Evolutionary conservation across 2,797 vertebrate species (phyloP), one percentile per base, ranked within the genome.

Genomic region (Syndactyla subalaris): DNA sequence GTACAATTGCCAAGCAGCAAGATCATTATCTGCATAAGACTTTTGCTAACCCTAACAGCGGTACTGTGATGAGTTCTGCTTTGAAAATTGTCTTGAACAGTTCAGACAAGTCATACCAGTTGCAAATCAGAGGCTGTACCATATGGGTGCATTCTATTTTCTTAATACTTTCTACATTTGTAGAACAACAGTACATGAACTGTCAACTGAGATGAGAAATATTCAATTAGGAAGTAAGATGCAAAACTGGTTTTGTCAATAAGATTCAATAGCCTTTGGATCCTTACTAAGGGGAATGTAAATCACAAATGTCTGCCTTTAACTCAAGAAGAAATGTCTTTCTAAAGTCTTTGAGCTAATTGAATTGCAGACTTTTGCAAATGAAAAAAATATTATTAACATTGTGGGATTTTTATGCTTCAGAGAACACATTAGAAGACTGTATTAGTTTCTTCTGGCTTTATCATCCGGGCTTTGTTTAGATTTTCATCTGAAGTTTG

Each of bases 291-390:
- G 19, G 7, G 14, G 11, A 38, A 15, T 21, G 17, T 77, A 89
- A 85, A 87, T 94, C 36, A 70, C 29, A 72, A 80, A 51, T 48
- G 3, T 58, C 73, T 86, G 54, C 36, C 65, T 90, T 83, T 58
- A 88, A 51, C 54, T 93, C 36, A 45, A 54, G 57, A 89, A 83
- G 21, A 74, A n/a, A 48, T 91, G 26, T 63, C 58, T 88, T 95
- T 91, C 38, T 78, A 41, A 92, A 93, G 58, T 51, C 26, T 89
- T 94, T 80, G 16, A 77, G 65, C 26, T 93, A 89, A 91, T 62
- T 83, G 76, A 88, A 91, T 74, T 78, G 43, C 36, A 54, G 49
- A 16, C 26, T 90, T 62, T 72, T 46, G 27, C 23, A 81, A 83
- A 54, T 27, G n/a, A 63, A 80, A 88, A 73, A 36, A 55, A 22